Evolutionary conservation across 2,888 invertebrate genomes (phyloP), one percentile per base, ranked within the genome.

Genomic region (Ypsolopha sequella): DNA sequence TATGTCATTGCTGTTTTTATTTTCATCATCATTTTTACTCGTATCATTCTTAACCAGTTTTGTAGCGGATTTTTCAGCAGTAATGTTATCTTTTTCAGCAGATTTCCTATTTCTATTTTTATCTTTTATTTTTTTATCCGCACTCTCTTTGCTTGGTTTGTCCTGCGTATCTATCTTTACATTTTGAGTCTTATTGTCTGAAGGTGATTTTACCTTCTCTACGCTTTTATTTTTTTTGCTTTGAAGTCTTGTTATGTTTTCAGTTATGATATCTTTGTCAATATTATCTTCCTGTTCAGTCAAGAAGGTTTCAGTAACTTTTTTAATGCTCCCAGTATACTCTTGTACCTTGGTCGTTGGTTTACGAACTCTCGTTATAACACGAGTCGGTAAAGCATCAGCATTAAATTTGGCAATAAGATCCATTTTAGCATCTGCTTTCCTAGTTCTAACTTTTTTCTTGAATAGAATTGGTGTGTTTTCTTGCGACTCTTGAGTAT

Each of bases 341-440:
- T 64, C 60, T 54, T 61, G 60, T 11, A 71, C 49, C 63, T 73
- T 84, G 3, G 58, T 41, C 1, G 80, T 68, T n/a, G 78, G 80
- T 65, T 80, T 82, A 50, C 80, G 65, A 24, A 73, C 65, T 47
- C 84, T 63, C 0, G 73, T 78, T 38, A 76, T 68, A n/a, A 78
- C 57, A 62, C 80, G 70, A 7, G 74, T 64, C 0, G 82, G 82
- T 41, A 81, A 54, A 1, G 65, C 53, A 47, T 73, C 68, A 11
- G 63, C 53, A 51, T 77, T 68, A 53, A 77, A 73, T 52, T 63
- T 73, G 55, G 72, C 73, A 2, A 63, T 67, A n/a, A 81, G 66
- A 60, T 80, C 68, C 33, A 67, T 51, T 64, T 73, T 79, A 10
- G 65, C 64, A 24, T 63, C 56, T 1, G 55, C 51, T 2, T 56